Conservation (phyloP, 64 coral and sea anemone genomes). For the Exaiptasia diaphana region DNA sequence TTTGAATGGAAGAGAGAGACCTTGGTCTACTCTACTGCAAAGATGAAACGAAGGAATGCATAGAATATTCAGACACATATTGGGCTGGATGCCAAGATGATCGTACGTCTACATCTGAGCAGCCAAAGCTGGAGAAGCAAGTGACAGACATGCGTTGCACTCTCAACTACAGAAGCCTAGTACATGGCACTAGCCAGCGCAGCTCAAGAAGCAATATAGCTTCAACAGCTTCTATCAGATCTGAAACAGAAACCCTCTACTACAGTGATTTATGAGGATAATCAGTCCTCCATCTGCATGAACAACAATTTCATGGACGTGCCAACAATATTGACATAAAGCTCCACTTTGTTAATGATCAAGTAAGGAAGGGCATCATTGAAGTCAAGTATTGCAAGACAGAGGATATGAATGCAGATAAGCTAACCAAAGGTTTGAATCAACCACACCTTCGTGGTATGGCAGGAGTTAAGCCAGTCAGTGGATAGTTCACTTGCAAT, state of each 20-base stretch:
- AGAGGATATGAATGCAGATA: slow-evolving; percentile 46
- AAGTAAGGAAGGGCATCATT: not conserved
- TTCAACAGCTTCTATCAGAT: slow-evolving; percentile 12
- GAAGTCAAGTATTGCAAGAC: slow-evolving; percentile 16
- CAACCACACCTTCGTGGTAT: not conserved
- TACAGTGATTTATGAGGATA: slow-evolving; percentile 33
- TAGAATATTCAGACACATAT: slow-evolving; percentile 39
- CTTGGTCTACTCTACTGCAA: not conserved
- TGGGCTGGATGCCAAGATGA: slow-evolving; percentile 43
- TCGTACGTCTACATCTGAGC: slow-evolving; percentile 37
- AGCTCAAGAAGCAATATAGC: slow-evolving; percentile 27
- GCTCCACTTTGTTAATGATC: slow-evolving; percentile 24
- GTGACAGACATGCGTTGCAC: slow-evolving; percentile 17
- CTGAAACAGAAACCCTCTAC: not conserved
- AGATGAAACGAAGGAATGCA: not conserved
- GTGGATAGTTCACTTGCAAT: slow-evolving; percentile 5
- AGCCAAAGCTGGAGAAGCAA: slow-evolving; percentile 40
- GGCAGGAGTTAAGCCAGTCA: slow-evolving; percentile 2
- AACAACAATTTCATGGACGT: slow-evolving; percentile 24
- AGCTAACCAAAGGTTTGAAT: slow-evolving; percentile 29
- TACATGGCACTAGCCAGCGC: slow-evolving; percentile 42
- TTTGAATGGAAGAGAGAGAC: slow-evolving; percentile 3
- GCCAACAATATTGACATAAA: slow-evolving; percentile 21
- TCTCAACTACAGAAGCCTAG: slow-evolving; percentile 28
- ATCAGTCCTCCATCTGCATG: slow-evolving; percentile 27